Evolutionary conservation across 2,113 vertebrate genomes (phyloP).

Genomic region (Cephalopterus ornatus): DNA sequence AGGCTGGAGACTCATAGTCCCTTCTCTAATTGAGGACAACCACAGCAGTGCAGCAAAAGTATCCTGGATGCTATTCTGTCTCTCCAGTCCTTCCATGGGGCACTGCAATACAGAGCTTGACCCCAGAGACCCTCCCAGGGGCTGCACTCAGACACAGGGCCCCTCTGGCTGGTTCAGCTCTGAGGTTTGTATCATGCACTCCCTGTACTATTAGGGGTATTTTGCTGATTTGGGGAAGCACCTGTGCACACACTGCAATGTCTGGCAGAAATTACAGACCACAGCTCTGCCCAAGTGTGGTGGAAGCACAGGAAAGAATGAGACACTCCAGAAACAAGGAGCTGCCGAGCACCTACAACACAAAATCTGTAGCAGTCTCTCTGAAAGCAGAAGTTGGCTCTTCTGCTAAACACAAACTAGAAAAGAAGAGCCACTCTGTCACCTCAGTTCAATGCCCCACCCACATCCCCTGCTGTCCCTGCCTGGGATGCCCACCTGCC

Average conservation of each 20-base stretch:
- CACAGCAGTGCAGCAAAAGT: neutral
- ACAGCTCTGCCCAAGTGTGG: neutral
- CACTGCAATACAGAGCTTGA: neutral
- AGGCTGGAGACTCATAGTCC: neutral
- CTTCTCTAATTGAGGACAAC: neutral
- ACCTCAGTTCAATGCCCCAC: neutral
- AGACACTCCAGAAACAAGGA: neutral
- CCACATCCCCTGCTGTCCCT: neutral
- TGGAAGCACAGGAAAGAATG: fast-evolving
- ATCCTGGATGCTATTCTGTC: neutral
- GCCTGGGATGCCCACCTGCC: constrained; percentile 81
- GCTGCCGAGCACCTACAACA: neutral
- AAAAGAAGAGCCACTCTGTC: fast-evolving
- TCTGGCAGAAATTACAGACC: neutral
- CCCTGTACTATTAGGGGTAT: fast-evolving
- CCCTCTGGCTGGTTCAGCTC: neutral
- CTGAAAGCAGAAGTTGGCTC: neutral
- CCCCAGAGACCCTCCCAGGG: neutral
- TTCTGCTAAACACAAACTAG: neutral
- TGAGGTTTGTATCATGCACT: fast-evolving
- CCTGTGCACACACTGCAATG: fast-evolving
- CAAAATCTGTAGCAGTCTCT: fast-evolving
- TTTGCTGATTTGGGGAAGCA: neutral
- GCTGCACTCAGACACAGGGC: neutral
- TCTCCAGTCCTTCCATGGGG: neutral